Conservation (phyloP, 2,113 vertebrate genomes). For the Delphinapterus leucas region DNA sequence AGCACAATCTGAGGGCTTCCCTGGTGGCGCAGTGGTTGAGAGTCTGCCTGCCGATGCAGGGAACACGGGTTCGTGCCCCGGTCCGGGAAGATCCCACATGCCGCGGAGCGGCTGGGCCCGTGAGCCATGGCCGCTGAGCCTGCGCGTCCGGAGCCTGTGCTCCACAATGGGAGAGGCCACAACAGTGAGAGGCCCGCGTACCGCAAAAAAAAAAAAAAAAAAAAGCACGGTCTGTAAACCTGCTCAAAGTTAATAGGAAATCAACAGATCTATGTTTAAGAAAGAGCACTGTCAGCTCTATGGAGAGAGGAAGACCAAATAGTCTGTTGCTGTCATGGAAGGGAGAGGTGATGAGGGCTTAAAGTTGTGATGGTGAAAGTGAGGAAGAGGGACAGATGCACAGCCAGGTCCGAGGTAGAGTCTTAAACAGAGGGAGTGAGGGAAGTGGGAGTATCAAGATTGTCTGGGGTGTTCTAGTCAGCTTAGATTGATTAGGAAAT, state of each 20-base stretch:
- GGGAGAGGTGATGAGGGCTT: neutral
- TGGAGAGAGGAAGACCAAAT: neutral
- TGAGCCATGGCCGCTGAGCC: too few relatives aligned
- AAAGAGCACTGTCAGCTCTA: neutral
- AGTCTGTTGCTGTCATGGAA: neutral
- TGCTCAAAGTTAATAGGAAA: neutral
- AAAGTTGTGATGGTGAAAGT: neutral
- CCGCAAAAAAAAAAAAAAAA: neutral
- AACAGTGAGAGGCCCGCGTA: too few relatives aligned
- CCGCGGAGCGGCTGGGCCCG: accelerated
- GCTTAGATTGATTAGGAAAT: neutral
- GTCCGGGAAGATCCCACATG: too few relatives aligned
- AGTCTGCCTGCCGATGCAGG: too few relatives aligned
- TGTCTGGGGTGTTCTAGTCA: neutral
- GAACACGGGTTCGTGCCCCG: too few relatives aligned
- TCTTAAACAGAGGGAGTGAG: neutral
- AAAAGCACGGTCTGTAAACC: neutral
- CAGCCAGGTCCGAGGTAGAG: neutral
- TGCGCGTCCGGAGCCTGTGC: too few relatives aligned
- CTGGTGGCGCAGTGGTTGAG: too few relatives aligned
- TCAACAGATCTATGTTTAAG: neutral
- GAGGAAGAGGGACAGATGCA: neutral
- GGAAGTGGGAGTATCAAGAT: neutral
- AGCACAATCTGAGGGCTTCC: too few relatives aligned
- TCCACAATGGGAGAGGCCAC: too few relatives aligned